Conservation (phyloP, 2,113 vertebrate genomes). For the Pangasianodon gigas region DNA sequence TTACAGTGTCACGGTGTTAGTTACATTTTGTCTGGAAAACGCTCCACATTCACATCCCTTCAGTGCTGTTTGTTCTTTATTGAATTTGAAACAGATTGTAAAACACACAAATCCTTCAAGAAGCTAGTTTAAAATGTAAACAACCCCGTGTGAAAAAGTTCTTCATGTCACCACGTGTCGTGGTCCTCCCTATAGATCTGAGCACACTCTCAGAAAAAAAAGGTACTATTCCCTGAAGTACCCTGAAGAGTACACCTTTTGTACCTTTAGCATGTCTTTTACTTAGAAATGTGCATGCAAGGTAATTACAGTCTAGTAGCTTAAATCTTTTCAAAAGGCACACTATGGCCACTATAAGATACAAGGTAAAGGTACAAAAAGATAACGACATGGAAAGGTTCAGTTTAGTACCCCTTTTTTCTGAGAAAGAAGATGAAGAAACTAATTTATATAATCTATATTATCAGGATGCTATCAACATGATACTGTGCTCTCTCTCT, state of each 20-base stretch:
- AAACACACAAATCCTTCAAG: not conserved
- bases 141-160: constrained; percentile 18
- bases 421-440: not conserved
- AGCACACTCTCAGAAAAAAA: not conserved
- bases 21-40: not conserved
- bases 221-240: not conserved
- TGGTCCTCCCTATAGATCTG: not conserved
- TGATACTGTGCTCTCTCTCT: not conserved
- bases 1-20: not conserved
- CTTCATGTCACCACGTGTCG: constrained; percentile 28
- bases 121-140: not conserved
- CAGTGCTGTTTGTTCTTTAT: not conserved
- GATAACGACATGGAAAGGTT: not conserved
- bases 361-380: not conserved
- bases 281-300: not conserved
- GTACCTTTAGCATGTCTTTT: not conserved
- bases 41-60: not conserved
- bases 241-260: not conserved
- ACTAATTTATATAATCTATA: not conserved
- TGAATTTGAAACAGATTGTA: not conserved
- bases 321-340: not conserved
- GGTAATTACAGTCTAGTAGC: not conserved
- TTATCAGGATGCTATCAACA: not conserved
- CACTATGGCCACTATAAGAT: not conserved
- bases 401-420: not conserved